Conservation (phyloP, 1,140 invertebrate species). For the Trichonephila clavata region DNA sequence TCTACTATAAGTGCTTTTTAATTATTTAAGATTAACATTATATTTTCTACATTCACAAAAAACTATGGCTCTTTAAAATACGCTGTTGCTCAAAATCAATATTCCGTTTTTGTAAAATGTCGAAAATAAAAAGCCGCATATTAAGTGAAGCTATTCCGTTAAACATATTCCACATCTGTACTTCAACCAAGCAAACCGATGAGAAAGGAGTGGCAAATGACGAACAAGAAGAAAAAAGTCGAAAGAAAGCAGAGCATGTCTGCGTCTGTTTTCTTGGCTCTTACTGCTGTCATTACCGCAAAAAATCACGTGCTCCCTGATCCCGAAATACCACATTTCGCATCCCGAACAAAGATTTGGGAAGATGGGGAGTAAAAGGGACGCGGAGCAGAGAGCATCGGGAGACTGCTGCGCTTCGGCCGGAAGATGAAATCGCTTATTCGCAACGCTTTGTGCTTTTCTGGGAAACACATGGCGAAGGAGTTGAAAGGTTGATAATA, state of each 20-base stretch:
- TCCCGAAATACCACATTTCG: conserved; percentile 51
- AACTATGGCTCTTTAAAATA: too few relatives aligned
- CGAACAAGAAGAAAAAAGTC: not conserved
- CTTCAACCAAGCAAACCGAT: not conserved
- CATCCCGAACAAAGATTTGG: conserved; percentile 52
- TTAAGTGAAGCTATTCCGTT: not conserved
- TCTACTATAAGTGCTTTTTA: too few relatives aligned
- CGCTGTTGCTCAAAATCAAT: too few relatives aligned
- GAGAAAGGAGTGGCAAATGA: not conserved
- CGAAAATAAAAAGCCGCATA: not conserved
- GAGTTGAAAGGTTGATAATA: not conserved
- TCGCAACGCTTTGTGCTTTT: not conserved
- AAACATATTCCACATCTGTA: not conserved
- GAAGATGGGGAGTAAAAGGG: conserved; percentile 57
- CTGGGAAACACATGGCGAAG: not conserved
- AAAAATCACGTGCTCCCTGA: conserved; percentile 63
- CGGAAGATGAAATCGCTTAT: conserved; percentile 14
- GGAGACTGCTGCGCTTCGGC: not conserved
- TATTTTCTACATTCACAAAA: too few relatives aligned
- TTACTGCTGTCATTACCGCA: conserved; percentile 63
- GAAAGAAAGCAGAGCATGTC: conserved; percentile 26
- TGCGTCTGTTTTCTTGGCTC: conserved; percentile 47
- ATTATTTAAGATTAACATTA: too few relatives aligned
- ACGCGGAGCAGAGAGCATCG: not conserved
- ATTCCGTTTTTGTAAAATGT: not conserved